Conservation (phyloP, 2,797 vertebrate species). For the Falco naumanni region DNA sequence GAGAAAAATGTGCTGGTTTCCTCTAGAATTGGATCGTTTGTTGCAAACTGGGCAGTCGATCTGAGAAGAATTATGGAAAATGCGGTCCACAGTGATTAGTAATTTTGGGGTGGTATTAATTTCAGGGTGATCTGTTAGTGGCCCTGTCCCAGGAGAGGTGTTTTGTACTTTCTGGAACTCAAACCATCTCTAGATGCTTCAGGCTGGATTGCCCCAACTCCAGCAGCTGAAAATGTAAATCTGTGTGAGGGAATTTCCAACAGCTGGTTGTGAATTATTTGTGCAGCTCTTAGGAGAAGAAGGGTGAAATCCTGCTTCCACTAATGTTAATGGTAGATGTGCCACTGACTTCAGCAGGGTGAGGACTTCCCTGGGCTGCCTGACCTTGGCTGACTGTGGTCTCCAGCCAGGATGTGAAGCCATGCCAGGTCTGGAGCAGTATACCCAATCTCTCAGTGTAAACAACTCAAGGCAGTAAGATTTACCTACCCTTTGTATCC, state of each 20-base stretch:
- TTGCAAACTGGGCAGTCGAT: neutral
- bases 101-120: neutral
- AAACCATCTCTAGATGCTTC: neutral
- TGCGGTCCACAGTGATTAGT: neutral
- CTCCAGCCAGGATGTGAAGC: neutral
- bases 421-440: neutral
- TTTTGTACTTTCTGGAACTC: neutral
- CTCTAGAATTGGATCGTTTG: neutral
- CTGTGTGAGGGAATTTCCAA: neutral
- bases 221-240: neutral
- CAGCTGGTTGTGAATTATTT: neutral
- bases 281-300: neutral
- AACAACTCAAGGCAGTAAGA: neutral
- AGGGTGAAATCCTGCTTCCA: neutral
- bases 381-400: neutral
- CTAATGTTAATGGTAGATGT: neutral
- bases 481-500: neutral
- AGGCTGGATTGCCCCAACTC: neutral
- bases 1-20: conserved; percentile 32
- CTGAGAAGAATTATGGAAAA: neutral
- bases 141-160: neutral
- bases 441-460: neutral
- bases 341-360: neutral
- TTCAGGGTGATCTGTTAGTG: neutral
- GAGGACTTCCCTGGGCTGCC: neutral